Evolutionary conservation across 1,140 invertebrate species (phyloP).

Genomic region (Diplogasteroides magnus): DNA sequence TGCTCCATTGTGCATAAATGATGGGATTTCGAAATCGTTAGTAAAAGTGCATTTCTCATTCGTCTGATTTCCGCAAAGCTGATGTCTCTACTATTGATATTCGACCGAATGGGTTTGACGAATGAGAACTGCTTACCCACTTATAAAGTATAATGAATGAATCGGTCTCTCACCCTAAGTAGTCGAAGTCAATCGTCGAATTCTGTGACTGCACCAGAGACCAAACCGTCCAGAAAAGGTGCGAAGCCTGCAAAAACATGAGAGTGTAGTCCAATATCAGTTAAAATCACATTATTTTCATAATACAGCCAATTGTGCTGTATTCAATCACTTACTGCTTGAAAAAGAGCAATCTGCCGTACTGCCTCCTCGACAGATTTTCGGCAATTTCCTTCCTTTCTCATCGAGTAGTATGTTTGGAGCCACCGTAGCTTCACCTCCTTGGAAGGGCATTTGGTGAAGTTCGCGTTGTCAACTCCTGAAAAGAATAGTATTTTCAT

Average conservation of each 20-base stretch:
- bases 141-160: too few species aligned
- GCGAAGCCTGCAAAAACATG: conserved; percentile 64
- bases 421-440: conserved; percentile 1
- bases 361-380: background rate
- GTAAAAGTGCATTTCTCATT: too few species aligned
- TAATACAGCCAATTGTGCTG: background rate
- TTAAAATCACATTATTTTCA: background rate
- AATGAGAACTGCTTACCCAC: too few species aligned
- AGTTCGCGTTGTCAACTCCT: conserved; percentile 57
- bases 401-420: background rate
- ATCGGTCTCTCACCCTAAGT: conserved; percentile 73
- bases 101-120: too few species aligned
- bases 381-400: conserved; percentile 21
- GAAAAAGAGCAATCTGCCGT: background rate
- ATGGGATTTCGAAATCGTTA: too few species aligned
- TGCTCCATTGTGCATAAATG: background rate
- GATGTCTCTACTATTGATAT: too few species aligned
- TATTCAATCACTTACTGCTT: background rate
- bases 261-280: too few species aligned
- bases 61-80: too few species aligned
- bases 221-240: conserved; percentile 90
- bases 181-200: conserved; percentile 89
- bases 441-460: conserved; percentile 17
- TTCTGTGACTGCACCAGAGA: conserved; percentile 79
- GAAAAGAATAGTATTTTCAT: conserved; percentile 8